Evolutionary conservation across 2,888 invertebrate genomes (phyloP).

Genomic region (Agrilus cyanescens): DNA sequence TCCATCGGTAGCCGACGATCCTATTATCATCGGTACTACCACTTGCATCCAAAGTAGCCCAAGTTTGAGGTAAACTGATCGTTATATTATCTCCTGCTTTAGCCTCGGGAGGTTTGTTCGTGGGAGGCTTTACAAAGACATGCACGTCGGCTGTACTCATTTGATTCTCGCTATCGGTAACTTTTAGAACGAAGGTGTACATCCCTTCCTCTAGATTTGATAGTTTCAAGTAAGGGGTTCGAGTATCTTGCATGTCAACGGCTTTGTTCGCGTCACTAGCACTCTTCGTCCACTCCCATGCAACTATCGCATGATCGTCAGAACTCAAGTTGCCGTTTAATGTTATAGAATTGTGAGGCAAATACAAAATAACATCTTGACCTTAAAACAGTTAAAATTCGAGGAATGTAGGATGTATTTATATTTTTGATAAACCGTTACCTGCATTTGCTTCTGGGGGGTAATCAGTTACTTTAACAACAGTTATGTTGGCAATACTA

Average conservation of each 20-base stretch:
- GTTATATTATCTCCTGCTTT: constrained; percentile 52
- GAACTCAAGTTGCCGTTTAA: constrained; percentile 84
- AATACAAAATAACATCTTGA: constrained; percentile 76
- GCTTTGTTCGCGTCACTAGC: constrained; percentile 79
- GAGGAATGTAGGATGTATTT: too few relatives aligned
- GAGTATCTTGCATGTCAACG: constrained; percentile 91
- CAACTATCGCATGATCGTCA: constrained; percentile 85
- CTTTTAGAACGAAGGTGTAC: constrained; percentile 86
- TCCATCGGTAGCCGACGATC: constrained; percentile 75
- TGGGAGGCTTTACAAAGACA: constrained; percentile 85
- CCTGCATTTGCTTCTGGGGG: constrained; percentile 91
- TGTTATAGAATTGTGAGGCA: constrained; percentile 64
- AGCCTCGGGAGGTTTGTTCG: constrained; percentile 71
- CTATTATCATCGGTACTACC: constrained; percentile 63
- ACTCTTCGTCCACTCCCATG: constrained; percentile 94
- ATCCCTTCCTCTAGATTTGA: constrained; percentile 88
- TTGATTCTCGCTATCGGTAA: constrained; percentile 85
- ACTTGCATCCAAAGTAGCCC: constrained; percentile 68
- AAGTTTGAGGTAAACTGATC: constrained; percentile 73
- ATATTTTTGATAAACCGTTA: too few relatives aligned
- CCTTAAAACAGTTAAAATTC: constrained; percentile 37
- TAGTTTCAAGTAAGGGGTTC: constrained; percentile 73
- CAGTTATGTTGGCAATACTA: constrained; percentile 78
- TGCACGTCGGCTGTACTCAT: constrained; percentile 63
- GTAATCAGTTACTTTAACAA: constrained; percentile 84